Base-by-base conservation (phyloP, 2,888 invertebrate species). In the Agrotis segetum region DNA sequence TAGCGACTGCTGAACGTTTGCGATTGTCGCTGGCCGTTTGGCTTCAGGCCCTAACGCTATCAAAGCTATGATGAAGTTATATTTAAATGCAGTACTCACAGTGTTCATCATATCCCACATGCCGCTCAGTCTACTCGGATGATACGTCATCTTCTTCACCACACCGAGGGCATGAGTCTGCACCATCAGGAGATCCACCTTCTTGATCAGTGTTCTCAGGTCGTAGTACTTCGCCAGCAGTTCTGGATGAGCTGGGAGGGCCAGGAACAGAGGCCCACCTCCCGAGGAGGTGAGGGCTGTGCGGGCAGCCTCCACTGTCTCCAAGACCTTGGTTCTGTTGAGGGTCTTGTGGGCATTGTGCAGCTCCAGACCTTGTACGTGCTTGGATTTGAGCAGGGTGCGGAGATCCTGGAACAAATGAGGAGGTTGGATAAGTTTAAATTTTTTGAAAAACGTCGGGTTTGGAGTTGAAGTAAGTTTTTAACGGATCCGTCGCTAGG, bases 61-160 rank as follows among this genome's bases (percentile, higher is more conserved):
- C 0, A 29, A 29, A 29, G 3, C 4, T 29, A 29, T 5, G 29
- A 29, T 29, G 29, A 29, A 34, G 34, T 34, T 24, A 24, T 24
- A 24, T 2, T 1, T 34, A 6, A 34, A 24, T 11, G 24, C 3
- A 56, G 46, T 34, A 88, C 97, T 97, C 90, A 97, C 97, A 88
- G 97, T 97, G 85, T 98, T 98, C 90, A 97, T 97, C 96, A 98
- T 97, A 85, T 98, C 98, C 96, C 98, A 97, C 61, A 98, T 90
- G 0, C 98, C 98, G 89, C 98, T 98, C 81, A 98, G 91, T 70
- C 98, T 93, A 86, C 98, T 98, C 0, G 98, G 98, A 88, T 98
- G 98, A 89, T 97, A 98, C 2, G 98, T 97, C 92, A 97, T 97
- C 87, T 97, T 97, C 87, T 96, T 96, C 83, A 97, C 97, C 50